Base-by-base conservation (phyloP, 2,113 vertebrate genomes). In the Grammomys surdaster region DNA sequence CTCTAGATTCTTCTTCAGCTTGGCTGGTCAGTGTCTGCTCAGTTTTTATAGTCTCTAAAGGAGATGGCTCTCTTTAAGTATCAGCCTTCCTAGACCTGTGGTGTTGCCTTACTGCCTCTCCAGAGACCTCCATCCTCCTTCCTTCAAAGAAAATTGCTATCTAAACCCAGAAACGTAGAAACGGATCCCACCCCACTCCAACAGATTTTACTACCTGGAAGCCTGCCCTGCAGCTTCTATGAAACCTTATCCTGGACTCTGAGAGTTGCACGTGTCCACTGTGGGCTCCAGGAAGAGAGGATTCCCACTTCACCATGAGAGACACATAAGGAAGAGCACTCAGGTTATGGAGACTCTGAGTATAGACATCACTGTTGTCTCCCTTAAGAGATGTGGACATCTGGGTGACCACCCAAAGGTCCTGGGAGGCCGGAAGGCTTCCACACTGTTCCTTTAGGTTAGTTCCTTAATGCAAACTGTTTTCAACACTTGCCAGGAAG, bases 401-500 rank as follows among this genome's bases (percentile, higher is more conserved):
- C 97, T 94, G 67, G 96, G 96, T 98, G 97, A 98, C 97, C 97
- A 96, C 95, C 96, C 98, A 98, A 99, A 99, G 98, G 98, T 98
- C 98, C 98, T 96, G 97, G 89, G 91, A 93, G 97, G 98, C 99
- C 98, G 51, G 54, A 97, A 98, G 98, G 98, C 93, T 98, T 98
- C 98, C 98, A 98, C 98, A 98, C 98, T 98, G 98, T 98, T 99
- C 98, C 98, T 99, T 98, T 98, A 98, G 99, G 98, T 99, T 98
- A 99, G 98, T 98, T 97, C 98, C 97, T 98, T 97, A 98, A 97
- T 97, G 97, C 98, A 98, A 98, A 98, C 98, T 98, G 98, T 98
- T 99, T 98, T 98, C 98, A 98, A 98, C 98, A 98, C 98, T 99
- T 99, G 98, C 98, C 98, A 98, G 94, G 96, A 98, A 98, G 98